phyloP scores from a whole-genome alignment of 2,113 vertebrate genomes.

The Lagenorhynchus albirostris region DNA sequence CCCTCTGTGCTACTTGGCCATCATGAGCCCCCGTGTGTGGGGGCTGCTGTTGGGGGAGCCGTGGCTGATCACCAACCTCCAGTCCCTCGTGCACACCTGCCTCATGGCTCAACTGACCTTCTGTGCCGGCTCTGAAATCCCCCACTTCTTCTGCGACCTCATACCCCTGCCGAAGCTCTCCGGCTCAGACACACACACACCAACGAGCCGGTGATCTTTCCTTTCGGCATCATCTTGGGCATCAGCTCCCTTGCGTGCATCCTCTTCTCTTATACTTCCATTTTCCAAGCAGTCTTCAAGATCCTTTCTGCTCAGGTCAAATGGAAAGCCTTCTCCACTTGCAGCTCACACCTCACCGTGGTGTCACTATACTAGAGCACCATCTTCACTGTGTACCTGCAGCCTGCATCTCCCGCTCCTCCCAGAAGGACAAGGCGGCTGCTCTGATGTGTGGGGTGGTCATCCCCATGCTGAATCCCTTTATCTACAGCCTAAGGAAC shows the following conservation, averaged over 20 bases:
- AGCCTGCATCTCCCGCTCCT: not conserved
- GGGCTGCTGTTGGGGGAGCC: slow-evolving; percentile 3
- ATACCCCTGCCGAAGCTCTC: slow-evolving; percentile 68
- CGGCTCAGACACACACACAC: slow-evolving; percentile 42
- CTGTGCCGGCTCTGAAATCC: slow-evolving; percentile 30
- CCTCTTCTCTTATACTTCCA: slow-evolving; percentile 36
- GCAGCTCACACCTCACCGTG: slow-evolving; percentile 28
- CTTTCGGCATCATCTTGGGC: slow-evolving; percentile 23
- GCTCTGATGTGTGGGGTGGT: slow-evolving; percentile 48
- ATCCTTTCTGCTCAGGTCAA: slow-evolving; percentile 43
- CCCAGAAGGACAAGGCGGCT: slow-evolving; percentile 51
- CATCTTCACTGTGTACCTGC: slow-evolving; percentile 39
- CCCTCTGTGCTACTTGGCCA: slow-evolving; percentile 22
- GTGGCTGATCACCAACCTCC: slow-evolving; percentile 58
- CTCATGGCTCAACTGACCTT: slow-evolving; percentile 69
- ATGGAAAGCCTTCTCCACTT: slow-evolving; percentile 59
- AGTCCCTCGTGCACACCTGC: slow-evolving; percentile 67
- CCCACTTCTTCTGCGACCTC: slow-evolving; percentile 74
- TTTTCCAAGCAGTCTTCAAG: not conserved
- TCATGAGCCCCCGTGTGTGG: slow-evolving; percentile 52
- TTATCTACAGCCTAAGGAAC: slow-evolving; percentile 63
- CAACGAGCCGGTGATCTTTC: slow-evolving; percentile 32
- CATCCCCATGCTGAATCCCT: slow-evolving; percentile 60
- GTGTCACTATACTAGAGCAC: slow-evolving; percentile 46
- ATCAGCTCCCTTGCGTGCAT: not conserved